phyloP scores from a whole-genome alignment of 2,888 invertebrate species.

The Pristionchus fissidentatus region DNA sequence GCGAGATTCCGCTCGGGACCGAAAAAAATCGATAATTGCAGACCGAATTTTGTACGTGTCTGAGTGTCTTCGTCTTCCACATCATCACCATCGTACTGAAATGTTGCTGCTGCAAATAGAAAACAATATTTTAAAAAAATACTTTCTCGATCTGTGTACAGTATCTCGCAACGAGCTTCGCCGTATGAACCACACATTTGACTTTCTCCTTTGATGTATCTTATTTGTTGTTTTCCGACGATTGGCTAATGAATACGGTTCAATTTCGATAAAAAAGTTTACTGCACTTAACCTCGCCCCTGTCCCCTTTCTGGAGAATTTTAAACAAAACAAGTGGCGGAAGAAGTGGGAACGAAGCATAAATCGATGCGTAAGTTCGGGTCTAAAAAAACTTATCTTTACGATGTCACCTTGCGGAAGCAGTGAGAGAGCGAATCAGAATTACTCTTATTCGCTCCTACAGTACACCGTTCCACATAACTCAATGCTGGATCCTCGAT shows the following conservation, averaged over 20 bases:
- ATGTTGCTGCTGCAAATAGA: slow-evolving; percentile 43
- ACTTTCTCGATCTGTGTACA: background rate
- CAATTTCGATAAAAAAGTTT: no score
- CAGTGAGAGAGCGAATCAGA: no score
- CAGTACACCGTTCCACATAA: no score
- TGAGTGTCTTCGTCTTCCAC: slow-evolving; percentile 38
- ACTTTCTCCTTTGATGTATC: background rate
- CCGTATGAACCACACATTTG: background rate
- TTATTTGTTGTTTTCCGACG: background rate
- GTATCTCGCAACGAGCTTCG: slow-evolving; percentile 25
- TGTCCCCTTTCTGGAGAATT: no score
- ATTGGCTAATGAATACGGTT: slow-evolving; percentile 34
- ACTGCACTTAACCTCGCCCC: no score
- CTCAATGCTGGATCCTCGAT: no score
- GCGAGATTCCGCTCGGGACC: background rate
- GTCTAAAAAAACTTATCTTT: no score
- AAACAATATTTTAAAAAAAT: background rate
- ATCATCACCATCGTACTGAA: slow-evolving; percentile 38
- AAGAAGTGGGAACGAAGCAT: no score
- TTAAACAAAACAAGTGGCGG: no score
- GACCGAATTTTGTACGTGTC: slow-evolving; percentile 27
- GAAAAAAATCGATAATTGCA: background rate
- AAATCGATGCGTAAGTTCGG: no score
- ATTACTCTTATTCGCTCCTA: no score
- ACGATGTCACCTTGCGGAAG: no score